These are phyloP conservation scores for Hemicordylus capensis DNA, from an alignment of 2,113 vertebrate species.

Conservation along the genomic window DNA sequence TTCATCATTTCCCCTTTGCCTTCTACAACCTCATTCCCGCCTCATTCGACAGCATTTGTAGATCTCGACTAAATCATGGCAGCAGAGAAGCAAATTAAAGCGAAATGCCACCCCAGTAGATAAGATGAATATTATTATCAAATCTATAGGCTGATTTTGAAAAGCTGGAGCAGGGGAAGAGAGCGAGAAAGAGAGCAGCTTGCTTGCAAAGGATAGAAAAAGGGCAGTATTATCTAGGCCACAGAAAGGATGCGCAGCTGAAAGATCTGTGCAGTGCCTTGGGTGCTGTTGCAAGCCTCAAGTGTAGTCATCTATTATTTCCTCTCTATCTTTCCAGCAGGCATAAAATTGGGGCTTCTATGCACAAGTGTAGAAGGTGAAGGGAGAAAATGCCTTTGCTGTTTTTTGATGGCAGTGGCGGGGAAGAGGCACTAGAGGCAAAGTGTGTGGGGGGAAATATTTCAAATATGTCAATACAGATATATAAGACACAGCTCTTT, in stretches of 20 bases:
- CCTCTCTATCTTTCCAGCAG: slow-evolving; percentile 60
- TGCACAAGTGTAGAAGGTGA: slow-evolving; percentile 47
- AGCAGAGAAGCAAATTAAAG: background rate
- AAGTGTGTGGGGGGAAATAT: slow-evolving; percentile 46
- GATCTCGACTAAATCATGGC: slow-evolving; percentile 29
- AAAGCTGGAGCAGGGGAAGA: slow-evolving; percentile 22
- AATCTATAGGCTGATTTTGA: slow-evolving; percentile 45
- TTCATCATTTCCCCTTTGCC: background rate
- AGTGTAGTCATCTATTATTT: slow-evolving; percentile 67
- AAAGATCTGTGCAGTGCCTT: slow-evolving; percentile 32
- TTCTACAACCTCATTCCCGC: background rate
- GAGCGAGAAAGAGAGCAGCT: slow-evolving; percentile 21
- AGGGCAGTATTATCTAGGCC: slow-evolving; percentile 65
- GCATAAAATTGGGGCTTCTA: slow-evolving; percentile 56
- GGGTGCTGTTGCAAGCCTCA: slow-evolving; percentile 53
- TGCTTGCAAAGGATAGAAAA: slow-evolving; percentile 32
- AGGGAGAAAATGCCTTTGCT: slow-evolving; percentile 56
- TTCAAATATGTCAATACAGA: slow-evolving; percentile 69
- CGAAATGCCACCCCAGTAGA: slow-evolving; percentile 28
- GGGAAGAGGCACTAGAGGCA: slow-evolving; percentile 24
- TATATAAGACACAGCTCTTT: slow-evolving; percentile 53
- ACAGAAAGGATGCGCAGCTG: slow-evolving; percentile 28
- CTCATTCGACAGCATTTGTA: background rate
- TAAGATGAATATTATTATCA: slow-evolving; percentile 42
- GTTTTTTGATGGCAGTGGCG: slow-evolving; percentile 43